Evolutionary conservation across 2,797 vertebrate genomes (phyloP).

Genomic region (Acanthiza pusilla): DNA sequence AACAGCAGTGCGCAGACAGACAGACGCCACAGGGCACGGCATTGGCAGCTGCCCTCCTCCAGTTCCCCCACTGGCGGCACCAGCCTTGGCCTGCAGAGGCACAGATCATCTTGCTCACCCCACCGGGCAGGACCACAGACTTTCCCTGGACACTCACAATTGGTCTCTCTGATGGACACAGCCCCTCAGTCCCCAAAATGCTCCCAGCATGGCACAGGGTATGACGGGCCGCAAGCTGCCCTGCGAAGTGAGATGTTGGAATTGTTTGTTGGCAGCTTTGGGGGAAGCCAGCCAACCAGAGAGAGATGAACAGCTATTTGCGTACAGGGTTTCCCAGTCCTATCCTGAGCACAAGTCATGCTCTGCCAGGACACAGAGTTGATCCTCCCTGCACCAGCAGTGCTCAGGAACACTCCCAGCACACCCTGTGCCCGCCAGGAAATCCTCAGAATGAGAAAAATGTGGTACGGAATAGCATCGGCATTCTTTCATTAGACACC

Average conservation of each 20-base stretch:
- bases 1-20: background rate
- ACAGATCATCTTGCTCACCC: background rate
- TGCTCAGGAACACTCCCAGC: background rate
- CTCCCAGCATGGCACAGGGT: accelerated
- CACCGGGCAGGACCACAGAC: accelerated
- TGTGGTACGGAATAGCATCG: background rate
- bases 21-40: conserved; percentile 20
- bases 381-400: accelerated
- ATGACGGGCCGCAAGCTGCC: background rate
- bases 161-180: accelerated
- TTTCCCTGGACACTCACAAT: background rate
- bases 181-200: accelerated
- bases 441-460: conserved; percentile 63
- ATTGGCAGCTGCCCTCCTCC: background rate
- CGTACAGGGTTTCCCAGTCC: background rate
- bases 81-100: background rate
- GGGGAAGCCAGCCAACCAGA: background rate
- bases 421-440: background rate
- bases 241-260: accelerated
- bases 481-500: background rate
- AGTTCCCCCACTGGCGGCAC: background rate
- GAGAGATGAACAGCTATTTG: background rate
- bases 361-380: background rate
- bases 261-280: background rate
- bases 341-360: background rate